Evolutionary conservation across 92 coral and sea anemone genomes (phyloP), one percentile per base, ranked within the genome.

Genomic region (Siderastrea siderea): DNA sequence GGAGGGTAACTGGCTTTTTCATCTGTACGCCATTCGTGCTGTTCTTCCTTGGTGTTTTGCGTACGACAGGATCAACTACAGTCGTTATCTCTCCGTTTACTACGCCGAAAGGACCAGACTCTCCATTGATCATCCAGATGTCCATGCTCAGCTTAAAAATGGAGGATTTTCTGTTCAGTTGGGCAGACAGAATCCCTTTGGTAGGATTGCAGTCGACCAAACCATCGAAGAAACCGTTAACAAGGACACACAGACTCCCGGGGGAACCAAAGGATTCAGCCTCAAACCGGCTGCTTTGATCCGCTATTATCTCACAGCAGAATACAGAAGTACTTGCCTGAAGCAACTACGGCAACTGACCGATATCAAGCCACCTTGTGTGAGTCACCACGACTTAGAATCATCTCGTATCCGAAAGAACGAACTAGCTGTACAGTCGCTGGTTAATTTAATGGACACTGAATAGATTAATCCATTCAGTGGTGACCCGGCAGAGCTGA

Each of bases 191-290:
- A 67, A 77, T 71, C 38, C 90, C n/a, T 88, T 84, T 60, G 92
- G 84, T 7, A 78, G 87, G 60, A 84, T 92, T 57, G 90, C 92
- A 13, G 92, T 89, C 6, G 95, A 92, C 79, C 38, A 26, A 26
- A 26, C 38, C 38, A 26, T 26, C 38, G 38, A 26, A 26, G 38
- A 26, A 26, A 26, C 38, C 38, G 38, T 26, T 26, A 26, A 26
- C 38, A 26, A 26, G 38, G 38, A 26, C 38, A 26, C 38, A 26
- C 38, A 26, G 38, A 26, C 38, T 26, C 38, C 38, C 38, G 38
- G 38, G 38, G 38, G 38, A 26, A 26, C 38, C 38, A 26, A 26
- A 26, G 38, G 38, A 26, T 26, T 26, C 38, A 26, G 38, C 38
- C 38, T 81, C 93, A 92, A 72, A 82, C 93, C 59, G 67, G 87